Base-by-base conservation (phyloP, 2,113 vertebrate genomes). In the Crotalus tigris region DNA sequence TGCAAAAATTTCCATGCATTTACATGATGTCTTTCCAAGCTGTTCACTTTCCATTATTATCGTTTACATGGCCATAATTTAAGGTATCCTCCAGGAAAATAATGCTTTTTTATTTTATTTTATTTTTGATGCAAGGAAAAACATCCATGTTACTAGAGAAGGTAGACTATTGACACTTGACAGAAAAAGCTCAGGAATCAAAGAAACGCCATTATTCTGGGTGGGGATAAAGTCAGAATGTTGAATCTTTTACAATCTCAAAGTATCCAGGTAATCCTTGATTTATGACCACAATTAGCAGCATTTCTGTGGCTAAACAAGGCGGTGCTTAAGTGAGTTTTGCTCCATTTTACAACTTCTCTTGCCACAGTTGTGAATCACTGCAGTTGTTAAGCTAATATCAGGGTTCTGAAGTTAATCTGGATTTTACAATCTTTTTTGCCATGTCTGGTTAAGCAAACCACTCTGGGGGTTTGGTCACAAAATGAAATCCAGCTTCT, bases 41-140 rank as follows among this genome's bases (percentile, higher is more conserved):
- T 3, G 33, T 44, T 44, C 87, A 49, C 29, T 55, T 85, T 21
- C 58, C 46, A 5, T 9, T 33, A 24, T 94, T 54, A 64, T 55
- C 49, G 23, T 46, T 91, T 26, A 51, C 69, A 58, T 86, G 61
- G 33, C 39, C 57, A 92, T 95, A 94, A 9, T 92, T 94, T 90
- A 29, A 89, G 17, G 17, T 89, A 92, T 89, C 51, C n/a, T 53
- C 51, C 51, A n/a, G 53, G 29, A 88, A 88, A 54, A 87, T 29
- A 81, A 81, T 81, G 75, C n/a, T 33, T 4, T 75, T 69, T 13
- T 53, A 29, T 29, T 53, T 61, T 3, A 54, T 54, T 54, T 54
- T 54, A 54, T 26, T 59, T 59, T 59, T 26, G 33, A 39, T 39
- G 17, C 69, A 39, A 39, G n/a, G 33, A 39, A 81, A 51, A 21